phyloP scores from a whole-genome alignment of 2,113 vertebrate species.

The Abramis brama region DNA sequence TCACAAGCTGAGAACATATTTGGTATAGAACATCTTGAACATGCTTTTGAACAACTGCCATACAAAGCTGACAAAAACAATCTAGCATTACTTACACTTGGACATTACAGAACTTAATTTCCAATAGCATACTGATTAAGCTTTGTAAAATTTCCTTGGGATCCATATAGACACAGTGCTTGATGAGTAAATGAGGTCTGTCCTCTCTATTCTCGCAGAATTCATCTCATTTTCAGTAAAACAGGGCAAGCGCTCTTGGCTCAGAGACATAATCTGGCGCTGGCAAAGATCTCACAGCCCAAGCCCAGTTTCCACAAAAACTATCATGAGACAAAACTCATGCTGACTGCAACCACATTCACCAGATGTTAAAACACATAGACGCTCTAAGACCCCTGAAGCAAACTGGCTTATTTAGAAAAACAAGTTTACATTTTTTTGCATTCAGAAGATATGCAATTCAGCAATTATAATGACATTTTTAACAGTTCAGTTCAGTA shows the following conservation, averaged over 20 bases:
- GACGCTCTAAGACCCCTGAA: neutral
- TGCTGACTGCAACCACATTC: slow-evolving; percentile 43
- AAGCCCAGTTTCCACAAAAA: slow-evolving; percentile 50
- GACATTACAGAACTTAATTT: neutral
- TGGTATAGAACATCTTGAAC: neutral
- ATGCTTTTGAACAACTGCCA: neutral
- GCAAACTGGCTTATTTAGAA: neutral
- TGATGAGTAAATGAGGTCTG: slow-evolving; percentile 38
- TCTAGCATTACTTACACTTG: neutral
- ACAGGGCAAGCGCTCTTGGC: slow-evolving; percentile 38
- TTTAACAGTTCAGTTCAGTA: neutral
- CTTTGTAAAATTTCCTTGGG: neutral
- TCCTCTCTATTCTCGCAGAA: slow-evolving; percentile 47
- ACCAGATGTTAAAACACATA: slow-evolving; percentile 34
- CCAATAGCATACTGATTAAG: slow-evolving; percentile 14
- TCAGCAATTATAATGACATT: neutral
- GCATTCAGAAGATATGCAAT: neutral
- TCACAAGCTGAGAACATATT: neutral
- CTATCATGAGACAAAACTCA: slow-evolving; percentile 52
- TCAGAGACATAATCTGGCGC: slow-evolving; percentile 37
- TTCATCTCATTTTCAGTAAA: slow-evolving; percentile 48
- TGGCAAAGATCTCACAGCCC: neutral
- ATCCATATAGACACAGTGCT: neutral
- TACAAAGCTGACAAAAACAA: neutral
- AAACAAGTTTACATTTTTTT: slow-evolving; percentile 16